These are phyloP conservation scores for Hippocampus comes DNA, from an alignment of 2,113 vertebrate genomes.

Conservation along the genomic window DNA sequence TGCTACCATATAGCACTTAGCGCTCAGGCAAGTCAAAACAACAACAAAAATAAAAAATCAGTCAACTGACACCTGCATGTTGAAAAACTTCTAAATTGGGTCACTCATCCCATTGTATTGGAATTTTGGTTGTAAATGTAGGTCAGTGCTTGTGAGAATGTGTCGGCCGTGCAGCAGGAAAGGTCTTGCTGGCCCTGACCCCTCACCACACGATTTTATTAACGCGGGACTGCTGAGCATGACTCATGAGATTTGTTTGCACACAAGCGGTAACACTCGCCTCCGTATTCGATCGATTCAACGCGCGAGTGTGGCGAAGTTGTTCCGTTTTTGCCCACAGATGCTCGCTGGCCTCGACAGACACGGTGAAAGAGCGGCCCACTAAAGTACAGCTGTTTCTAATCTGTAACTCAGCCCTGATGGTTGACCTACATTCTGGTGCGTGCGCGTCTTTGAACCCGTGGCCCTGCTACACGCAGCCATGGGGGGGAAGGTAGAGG, in stretches of 20 bases:
- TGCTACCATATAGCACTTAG: not conserved
- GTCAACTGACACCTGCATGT: no score
- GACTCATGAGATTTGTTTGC: slow-evolving; percentile 24
- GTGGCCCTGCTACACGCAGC: slow-evolving; percentile 62
- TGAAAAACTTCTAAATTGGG: no score
- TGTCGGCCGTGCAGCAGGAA: not conserved
- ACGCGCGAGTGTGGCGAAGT: slow-evolving; percentile 18
- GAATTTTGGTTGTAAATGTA: no score
- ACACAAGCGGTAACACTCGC: slow-evolving; percentile 15
- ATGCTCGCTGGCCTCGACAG: slow-evolving; percentile 36
- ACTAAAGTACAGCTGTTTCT: slow-evolving; percentile 72
- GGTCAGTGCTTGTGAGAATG: not conserved
- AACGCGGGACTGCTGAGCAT: not conserved
- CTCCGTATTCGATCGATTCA: slow-evolving; percentile 36
- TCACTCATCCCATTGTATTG: no score
- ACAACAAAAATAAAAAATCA: no score
- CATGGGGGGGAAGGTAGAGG: slow-evolving; percentile 59
- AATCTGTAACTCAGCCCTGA: slow-evolving; percentile 73
- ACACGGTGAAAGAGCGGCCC: slow-evolving; percentile 45
- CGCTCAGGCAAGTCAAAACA: no score
- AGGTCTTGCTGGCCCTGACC: not conserved
- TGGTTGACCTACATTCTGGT: slow-evolving; percentile 73
- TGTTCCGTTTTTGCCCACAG: not conserved
- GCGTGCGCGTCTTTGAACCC: slow-evolving; percentile 68
- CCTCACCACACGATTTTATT: not conserved